Evolutionary conservation across 1,140 invertebrate species (phyloP), one percentile per base, ranked within the genome.

Genomic region (Tribolium madens): DNA sequence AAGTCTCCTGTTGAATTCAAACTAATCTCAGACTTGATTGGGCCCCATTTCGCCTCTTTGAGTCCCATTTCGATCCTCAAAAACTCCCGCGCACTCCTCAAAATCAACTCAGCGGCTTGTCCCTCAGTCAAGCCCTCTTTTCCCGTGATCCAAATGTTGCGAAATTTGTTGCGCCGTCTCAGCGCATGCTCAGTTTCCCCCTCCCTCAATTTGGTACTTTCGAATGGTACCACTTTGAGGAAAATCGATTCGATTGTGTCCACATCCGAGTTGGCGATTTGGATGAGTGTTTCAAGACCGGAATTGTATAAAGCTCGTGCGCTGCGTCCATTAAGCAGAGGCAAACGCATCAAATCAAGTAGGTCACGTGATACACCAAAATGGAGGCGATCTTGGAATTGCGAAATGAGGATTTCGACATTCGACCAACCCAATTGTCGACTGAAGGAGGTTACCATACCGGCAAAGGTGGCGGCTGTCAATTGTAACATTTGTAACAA

Each of bases 361-460:
- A 99, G 88, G 84, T 99, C 97, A 53, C 93, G 89, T 81, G 96
- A 94, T 26, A 99, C 93, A 7, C 98, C 98, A 87, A 99, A 99
- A 80, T 96, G 94, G 15, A 99, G 88, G 12, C 98, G 91, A 79
- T 94, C 92, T 88, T 98, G 96, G 87, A 99, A 99, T 86, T 98
- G 95, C 3, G 92, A 92, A 9, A 99, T 89, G 1, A 99, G 87
- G 26, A 97, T 87, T 85, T 98, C 95, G 73, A 99, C 88, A 83
- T 93, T 96, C 70, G 90, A 90, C 97, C 97, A 99, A 1, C 97
- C 95, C n/a, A 99, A 86, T 57, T 96, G 92, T 81, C 91, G 91
- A 87, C 96, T 78, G 70, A 85, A 85, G 6, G 83, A 76, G 6
- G 82, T 84, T 14, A 82, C 83, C 83, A 86, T 89, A 92, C 97